Evolutionary conservation across 2,797 vertebrate species (phyloP).

Genomic region (Gouania willdenowi): DNA sequence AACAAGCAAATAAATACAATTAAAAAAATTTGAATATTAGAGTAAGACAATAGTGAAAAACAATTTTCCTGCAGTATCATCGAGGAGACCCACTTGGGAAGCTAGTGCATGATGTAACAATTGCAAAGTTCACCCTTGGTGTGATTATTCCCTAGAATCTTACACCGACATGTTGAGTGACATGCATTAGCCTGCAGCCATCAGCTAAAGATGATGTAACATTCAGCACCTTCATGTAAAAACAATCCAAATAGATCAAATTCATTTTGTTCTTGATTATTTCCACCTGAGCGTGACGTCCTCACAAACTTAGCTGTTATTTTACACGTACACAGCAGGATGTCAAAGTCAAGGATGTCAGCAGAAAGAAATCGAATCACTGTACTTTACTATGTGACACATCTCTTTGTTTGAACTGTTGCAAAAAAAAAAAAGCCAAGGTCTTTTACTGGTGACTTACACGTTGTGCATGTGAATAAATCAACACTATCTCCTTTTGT

Average conservation of each 20-base stretch:
- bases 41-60: too few relatives aligned
- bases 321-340: too few relatives aligned
- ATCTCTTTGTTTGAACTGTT: neutral
- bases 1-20: too few relatives aligned
- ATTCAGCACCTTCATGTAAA: constrained; percentile 2
- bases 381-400: neutral
- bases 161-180: constrained; percentile 33
- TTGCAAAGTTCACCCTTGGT: constrained; percentile 25
- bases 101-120: constrained; percentile 2
- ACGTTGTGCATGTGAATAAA: constrained; percentile 18
- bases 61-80: too few relatives aligned
- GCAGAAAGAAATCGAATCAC: too few relatives aligned
- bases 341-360: too few relatives aligned
- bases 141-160: constrained; percentile 34
- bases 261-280: too few relatives aligned
- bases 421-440: constrained; percentile 17
- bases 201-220: constrained; percentile 13
- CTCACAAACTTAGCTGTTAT: too few relatives aligned
- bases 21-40: too few relatives aligned
- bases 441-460: constrained; percentile 1
- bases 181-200: neutral
- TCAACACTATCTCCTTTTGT: constrained; percentile 36
- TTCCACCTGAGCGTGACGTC: too few relatives aligned
- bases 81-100: too few relatives aligned
- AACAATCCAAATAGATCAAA: too few relatives aligned